Evolutionary conservation across 2,113 vertebrate species (phyloP), one percentile per base, ranked within the genome.

Genomic region (Pelecanoides urinatrix): DNA sequence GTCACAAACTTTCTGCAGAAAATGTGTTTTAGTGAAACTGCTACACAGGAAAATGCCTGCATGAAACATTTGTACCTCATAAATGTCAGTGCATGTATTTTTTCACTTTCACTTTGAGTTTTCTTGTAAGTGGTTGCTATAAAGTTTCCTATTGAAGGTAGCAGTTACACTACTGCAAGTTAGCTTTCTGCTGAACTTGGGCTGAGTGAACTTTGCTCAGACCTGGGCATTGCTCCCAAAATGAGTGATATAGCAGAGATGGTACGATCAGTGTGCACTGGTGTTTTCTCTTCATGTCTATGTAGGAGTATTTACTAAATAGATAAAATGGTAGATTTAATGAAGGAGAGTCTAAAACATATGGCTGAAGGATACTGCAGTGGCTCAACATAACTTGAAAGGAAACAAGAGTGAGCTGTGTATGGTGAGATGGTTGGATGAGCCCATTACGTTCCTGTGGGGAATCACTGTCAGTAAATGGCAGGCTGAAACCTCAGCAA

Each of bases 381-480:
- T 72, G 56, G 45, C 21, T 80, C 72, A 73, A 4, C 9, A 2
- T 16, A 71, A 25, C 56, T 61, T 55, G 61, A 68, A 83, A 74
- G 59, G 68, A 38, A 78, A 29, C 2, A 7, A 58, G 63, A 59
- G 23, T 2, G 19, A 49, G 30, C 40, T 65, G 66, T 59, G 32
- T 19, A 2, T 13, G 11, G 30, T 55, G 59, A 47, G 5, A 2
- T 52, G 36, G 11, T 25, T 86, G 55, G 47, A n/a, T 78, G 78
- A 92, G n/a, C 36, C 65, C 29, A 1, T 58, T 47, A 16, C 0
- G 3, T 58, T 71, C 15, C n/a, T 77, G 22, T 53, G 59, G 55
- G 45, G 47, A 71, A 2, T 62, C 0, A 0, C n/a, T 85, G 56
- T 55, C 1, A 0, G 62, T 55, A 75, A 56, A 38, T 0, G 1